Evolutionary conservation across 53 echinoderm and acorn worm species (phyloP).

Genomic region (Pentamera pediparva): DNA sequence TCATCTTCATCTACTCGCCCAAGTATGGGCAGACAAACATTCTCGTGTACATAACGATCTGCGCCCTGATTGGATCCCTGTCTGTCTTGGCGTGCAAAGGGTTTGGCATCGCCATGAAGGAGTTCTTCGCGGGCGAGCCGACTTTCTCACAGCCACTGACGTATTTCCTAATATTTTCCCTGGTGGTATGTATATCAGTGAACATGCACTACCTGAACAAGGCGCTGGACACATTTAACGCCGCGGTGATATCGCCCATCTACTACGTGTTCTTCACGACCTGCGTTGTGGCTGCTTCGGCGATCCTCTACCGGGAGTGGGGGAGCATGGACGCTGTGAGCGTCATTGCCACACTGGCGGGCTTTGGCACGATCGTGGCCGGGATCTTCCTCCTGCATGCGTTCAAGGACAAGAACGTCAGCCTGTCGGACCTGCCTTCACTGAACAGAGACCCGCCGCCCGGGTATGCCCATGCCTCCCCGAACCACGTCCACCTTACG

Average conservation of each 20-base stretch:
- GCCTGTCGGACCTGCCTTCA: slow-evolving; percentile 43
- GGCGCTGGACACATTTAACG: slow-evolving; percentile 86
- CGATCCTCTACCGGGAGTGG: slow-evolving; percentile 91
- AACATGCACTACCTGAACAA: slow-evolving; percentile 95
- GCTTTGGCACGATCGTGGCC: slow-evolving; percentile 75
- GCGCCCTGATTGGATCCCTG: slow-evolving; percentile 88
- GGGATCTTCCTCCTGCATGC: slow-evolving; percentile 94
- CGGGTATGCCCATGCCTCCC: slow-evolving; percentile 13
- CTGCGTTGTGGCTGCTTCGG: slow-evolving; percentile 77
- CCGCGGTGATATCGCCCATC: slow-evolving; percentile 94
- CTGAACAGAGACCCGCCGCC: slow-evolving; percentile 5
- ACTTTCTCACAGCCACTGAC: slow-evolving; percentile 49
- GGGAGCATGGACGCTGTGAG: slow-evolving; percentile 44
- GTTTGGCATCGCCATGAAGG: slow-evolving; percentile 89
- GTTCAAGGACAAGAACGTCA: slow-evolving; percentile 73
- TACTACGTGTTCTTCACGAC: slow-evolving; percentile 94
- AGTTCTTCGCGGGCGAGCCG: slow-evolving; percentile 49
- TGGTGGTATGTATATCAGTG: slow-evolving; percentile 70
- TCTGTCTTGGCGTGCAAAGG: slow-evolving; percentile 97
- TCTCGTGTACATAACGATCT: slow-evolving; percentile 88
- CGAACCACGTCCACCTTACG: slow-evolving; percentile 28
- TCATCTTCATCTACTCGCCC: slow-evolving; percentile 88
- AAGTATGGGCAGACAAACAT: slow-evolving; percentile 81
- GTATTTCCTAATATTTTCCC: slow-evolving; percentile 56
- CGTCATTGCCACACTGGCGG: slow-evolving; percentile 63